A percentile compares a stretch with the other conserved stretches of the same genome.
Evolutionary conservation across 1,140 invertebrate species (phyloP).

Genomic region (Monochamus saltuarius): DNA sequence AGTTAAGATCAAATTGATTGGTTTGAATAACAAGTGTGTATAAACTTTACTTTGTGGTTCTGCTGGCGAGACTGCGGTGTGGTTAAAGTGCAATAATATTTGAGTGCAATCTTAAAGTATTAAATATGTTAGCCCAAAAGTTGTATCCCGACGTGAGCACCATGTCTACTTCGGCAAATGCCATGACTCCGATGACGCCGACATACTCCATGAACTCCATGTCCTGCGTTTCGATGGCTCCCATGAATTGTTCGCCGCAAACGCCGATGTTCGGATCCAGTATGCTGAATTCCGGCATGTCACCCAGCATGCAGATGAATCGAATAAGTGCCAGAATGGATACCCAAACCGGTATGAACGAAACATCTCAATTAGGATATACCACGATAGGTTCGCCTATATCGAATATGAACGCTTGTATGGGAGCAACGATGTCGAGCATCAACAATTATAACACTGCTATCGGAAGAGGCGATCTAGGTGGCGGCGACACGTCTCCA

Average conservation of each 20-base stretch:
- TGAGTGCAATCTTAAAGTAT: conserved; percentile 26
- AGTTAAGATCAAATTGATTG: conserved; percentile 49
- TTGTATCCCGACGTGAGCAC: conserved; percentile 55
- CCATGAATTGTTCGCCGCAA: conserved; percentile 68
- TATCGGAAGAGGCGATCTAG: conserved; percentile 55
- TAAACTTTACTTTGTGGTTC: conserved; percentile 8
- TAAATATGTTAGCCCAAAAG: conserved; percentile 53
- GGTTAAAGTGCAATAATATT: conserved; percentile 11
- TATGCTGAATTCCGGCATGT: conserved; percentile 63
- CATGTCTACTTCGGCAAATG: conserved; percentile 44
- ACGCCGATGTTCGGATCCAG: conserved; percentile 61
- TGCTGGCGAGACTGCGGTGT: conserved; percentile 2
- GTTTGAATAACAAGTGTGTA: conserved; percentile 30
- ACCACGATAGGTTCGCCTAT: conserved; percentile 68
- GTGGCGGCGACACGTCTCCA: conserved; percentile 66
- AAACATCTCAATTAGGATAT: conserved; percentile 63
- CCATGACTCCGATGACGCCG: conserved; percentile 65
- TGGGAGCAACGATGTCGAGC: conserved; percentile 60
- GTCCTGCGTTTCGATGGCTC: conserved; percentile 66
- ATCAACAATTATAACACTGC: conserved; percentile 56
- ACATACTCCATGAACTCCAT: conserved; percentile 79
- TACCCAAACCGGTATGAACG: conserved; percentile 42
- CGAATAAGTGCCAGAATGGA: conserved; percentile 62
- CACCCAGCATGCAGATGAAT: conserved; percentile 60
- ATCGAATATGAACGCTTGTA: conserved; percentile 72